These are phyloP conservation scores for Delia radicum DNA, from an alignment of 1,140 invertebrate species.

Conservation along the genomic window DNA sequence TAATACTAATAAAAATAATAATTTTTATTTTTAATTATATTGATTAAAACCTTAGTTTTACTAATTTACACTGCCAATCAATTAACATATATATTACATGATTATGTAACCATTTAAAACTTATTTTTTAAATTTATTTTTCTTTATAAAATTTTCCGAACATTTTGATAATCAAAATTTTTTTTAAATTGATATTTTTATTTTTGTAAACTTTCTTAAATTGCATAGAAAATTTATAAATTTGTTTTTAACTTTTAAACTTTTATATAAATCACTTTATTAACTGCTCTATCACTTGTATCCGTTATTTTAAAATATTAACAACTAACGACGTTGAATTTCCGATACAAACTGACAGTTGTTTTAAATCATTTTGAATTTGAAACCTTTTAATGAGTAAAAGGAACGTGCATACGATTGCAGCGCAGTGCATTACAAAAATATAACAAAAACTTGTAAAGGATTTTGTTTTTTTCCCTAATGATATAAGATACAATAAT, in stretches of 20 bases:
- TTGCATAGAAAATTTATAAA: background rate
- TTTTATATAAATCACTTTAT: background rate
- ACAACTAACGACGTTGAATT: conserved; percentile 19
- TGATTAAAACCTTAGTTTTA: background rate
- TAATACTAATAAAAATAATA: background rate
- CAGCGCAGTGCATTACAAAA: background rate
- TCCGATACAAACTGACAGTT: conserved; percentile 20
- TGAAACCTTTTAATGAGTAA: conserved; percentile 11
- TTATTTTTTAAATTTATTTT: background rate
- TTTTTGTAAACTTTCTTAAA: background rate
- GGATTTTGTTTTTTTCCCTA: background rate
- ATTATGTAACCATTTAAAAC: background rate
- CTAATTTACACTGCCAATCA: background rate
- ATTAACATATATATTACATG: background rate
- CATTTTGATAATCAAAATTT: background rate
- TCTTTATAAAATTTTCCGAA: background rate
- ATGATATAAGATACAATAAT: background rate
- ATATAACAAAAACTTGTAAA: background rate
- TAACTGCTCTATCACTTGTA: background rate
- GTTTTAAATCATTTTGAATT: conserved; percentile 12
- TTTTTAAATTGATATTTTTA: background rate
- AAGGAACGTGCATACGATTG: background rate
- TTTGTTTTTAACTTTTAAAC: background rate
- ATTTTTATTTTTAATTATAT: background rate
- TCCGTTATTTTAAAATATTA: conserved; percentile 13